Conservation (phyloP, 2,113 vertebrate genomes). For the Recurvirostra avosetta region DNA sequence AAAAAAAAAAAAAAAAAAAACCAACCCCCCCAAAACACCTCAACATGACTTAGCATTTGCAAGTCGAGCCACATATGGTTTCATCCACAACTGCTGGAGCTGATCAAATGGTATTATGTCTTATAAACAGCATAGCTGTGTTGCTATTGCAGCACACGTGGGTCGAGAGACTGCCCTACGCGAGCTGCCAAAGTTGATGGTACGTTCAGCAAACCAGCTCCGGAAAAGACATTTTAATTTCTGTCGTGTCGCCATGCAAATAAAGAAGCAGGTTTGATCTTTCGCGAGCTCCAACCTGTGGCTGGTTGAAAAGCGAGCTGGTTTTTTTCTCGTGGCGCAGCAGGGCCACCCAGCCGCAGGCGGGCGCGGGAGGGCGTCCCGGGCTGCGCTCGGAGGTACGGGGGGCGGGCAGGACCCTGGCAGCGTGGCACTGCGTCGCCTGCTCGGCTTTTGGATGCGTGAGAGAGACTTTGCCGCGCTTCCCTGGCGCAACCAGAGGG, state of each 20-base stretch:
- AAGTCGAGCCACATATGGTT: background rate
- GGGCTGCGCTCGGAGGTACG: background rate
- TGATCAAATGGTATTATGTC: background rate
- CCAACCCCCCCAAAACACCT: background rate
- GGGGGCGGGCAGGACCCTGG: background rate
- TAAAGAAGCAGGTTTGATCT: background rate
- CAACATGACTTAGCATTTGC: background rate
- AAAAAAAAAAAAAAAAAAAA: background rate
- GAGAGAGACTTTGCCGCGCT: background rate
- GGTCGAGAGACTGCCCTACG: background rate
- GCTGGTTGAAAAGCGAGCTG: background rate
- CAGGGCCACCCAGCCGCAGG: no score
- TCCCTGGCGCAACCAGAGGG: no score
- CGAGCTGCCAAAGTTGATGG: background rate
- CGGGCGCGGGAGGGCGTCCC: background rate
- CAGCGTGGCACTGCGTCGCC: background rate
- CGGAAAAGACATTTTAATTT: background rate
- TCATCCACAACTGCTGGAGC: background rate
- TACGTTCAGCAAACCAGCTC: background rate
- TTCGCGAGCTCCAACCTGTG: background rate
- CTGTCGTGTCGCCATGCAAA: background rate
- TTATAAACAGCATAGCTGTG: background rate
- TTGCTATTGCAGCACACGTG: background rate
- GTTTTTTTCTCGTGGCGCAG: rapidly evolving
- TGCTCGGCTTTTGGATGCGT: background rate